These are phyloP conservation scores for Atherinomorus stipes DNA, from an alignment of 2,113 vertebrate genomes.

Conservation along the genomic window DNA sequence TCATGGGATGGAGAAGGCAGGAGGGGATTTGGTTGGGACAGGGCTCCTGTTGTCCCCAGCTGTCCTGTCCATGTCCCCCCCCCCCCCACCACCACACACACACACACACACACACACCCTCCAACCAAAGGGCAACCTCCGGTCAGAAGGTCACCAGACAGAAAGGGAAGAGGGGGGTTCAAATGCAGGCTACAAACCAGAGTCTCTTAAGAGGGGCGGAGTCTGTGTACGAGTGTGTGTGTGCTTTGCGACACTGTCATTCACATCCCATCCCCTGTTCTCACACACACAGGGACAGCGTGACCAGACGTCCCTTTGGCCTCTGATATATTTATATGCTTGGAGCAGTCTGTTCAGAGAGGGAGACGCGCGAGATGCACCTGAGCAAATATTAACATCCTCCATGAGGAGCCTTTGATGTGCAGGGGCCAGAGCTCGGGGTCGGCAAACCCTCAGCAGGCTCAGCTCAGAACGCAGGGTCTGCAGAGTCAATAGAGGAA, in stretches of 20 bases:
- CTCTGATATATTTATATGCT: constrained; percentile 79
- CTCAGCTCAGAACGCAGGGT: constrained; percentile 35
- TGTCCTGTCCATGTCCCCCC: constrained; percentile 66
- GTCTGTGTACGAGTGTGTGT: constrained; percentile 25
- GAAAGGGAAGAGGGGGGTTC: constrained; percentile 69
- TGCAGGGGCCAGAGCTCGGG: constrained; percentile 68
- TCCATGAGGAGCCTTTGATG: constrained; percentile 80
- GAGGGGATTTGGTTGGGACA: constrained; percentile 51
- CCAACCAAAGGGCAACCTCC: constrained; percentile 46
- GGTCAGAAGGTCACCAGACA: constrained; percentile 71
- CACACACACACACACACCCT: constrained; percentile 35
- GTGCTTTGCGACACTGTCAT: constrained; percentile 56
- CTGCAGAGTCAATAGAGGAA: constrained; percentile 66
- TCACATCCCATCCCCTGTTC: constrained; percentile 48
- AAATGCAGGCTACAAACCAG: constrained; percentile 56
- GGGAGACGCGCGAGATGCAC: constrained; percentile 74
- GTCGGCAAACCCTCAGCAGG: constrained; percentile 65
- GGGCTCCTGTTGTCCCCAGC: constrained; percentile 79
- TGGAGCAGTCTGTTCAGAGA: constrained; percentile 69
- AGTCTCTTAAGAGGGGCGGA: constrained; percentile 38
- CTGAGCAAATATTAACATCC: constrained; percentile 85
- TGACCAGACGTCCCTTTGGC: constrained; percentile 76
- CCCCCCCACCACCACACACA: constrained; percentile 35
- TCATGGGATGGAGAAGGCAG: constrained; percentile 67
- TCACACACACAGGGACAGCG: constrained; percentile 67